Evolutionary conservation across 2,113 vertebrate species (phyloP).

Genomic region (Dromiciops gliroides): DNA sequence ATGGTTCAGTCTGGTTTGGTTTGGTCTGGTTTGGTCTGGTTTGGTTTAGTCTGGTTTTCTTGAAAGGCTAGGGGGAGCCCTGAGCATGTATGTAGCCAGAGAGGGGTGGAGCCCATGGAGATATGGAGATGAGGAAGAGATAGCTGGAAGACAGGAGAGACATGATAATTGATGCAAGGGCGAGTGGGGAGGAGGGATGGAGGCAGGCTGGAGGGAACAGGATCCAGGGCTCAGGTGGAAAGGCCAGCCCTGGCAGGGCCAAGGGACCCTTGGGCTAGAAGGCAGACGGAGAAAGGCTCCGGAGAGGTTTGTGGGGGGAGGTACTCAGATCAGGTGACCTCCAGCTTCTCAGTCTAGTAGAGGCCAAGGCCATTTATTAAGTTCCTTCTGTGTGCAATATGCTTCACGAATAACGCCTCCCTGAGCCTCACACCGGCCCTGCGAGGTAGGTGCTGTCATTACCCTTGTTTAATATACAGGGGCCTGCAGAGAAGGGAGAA

Average conservation of each 20-base stretch:
- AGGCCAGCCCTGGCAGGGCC: background rate
- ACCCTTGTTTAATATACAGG: background rate
- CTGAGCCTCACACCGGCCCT: background rate
- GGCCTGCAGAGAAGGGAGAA: no score
- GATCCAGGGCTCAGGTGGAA: background rate
- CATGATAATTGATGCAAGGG: background rate
- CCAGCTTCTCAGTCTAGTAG: background rate
- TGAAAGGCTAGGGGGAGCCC: background rate
- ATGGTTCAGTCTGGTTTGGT: background rate
- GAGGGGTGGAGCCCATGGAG: background rate
- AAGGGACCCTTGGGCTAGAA: background rate
- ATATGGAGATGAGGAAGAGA: background rate
- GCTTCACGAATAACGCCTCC: background rate
- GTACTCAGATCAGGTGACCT: background rate
- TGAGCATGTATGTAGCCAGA: background rate
- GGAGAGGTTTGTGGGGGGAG: background rate
- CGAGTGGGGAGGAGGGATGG: background rate
- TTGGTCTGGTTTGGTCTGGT: background rate
- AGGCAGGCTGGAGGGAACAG: background rate
- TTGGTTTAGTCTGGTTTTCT: background rate
- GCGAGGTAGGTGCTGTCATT: background rate
- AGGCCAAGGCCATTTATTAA: background rate
- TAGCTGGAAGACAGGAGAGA: background rate
- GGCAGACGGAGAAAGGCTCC: background rate
- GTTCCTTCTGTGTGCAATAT: background rate